phyloP scores from a whole-genome alignment of 1,140 invertebrate species.

The Drosophila obscura region DNA sequence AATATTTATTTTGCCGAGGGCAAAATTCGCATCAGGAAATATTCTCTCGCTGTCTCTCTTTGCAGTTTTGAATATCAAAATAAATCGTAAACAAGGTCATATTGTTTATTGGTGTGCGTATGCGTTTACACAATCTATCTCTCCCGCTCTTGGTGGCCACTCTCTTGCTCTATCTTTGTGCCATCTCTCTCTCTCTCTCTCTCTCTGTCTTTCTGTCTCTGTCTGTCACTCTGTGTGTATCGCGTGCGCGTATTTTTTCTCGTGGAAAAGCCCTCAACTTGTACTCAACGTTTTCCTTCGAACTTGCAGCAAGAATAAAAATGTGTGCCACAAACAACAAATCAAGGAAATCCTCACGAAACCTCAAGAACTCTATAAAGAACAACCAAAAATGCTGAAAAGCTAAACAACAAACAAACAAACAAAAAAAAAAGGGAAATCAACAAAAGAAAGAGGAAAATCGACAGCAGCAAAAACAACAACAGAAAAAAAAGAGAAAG shows the following conservation, averaged over 20 bases:
- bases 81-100: constrained; percentile 82
- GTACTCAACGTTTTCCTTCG: constrained; percentile 34
- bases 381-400: constrained; percentile 43
- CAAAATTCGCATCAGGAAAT: constrained; percentile 51
- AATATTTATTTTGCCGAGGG: constrained; percentile 23
- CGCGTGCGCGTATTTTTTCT: constrained; percentile 39
- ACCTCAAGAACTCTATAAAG: constrained; percentile 72
- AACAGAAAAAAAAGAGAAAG: constrained; percentile 48
- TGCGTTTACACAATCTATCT: constrained; percentile 27
- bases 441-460: constrained; percentile 46
- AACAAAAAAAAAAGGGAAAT: constrained; percentile 11
- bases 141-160: too few species aligned
- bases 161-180: constrained; percentile 24
- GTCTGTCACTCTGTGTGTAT: constrained; percentile 17
- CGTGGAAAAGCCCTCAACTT: constrained; percentile 50
- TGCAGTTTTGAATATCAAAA: constrained; percentile 82
- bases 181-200: constrained; percentile 18
- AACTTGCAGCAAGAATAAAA: constrained; percentile 69
- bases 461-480: constrained; percentile 51
- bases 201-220: constrained; percentile 32
- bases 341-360: constrained; percentile 78
- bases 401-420: constrained; percentile 12
- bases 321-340: constrained; percentile 78
- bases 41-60: constrained; percentile 43
- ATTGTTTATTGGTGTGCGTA: constrained; percentile 58